Evolutionary conservation across 2,888 invertebrate species (phyloP), one percentile per base, ranked within the genome.

Genomic region (Cerastis leucographa): DNA sequence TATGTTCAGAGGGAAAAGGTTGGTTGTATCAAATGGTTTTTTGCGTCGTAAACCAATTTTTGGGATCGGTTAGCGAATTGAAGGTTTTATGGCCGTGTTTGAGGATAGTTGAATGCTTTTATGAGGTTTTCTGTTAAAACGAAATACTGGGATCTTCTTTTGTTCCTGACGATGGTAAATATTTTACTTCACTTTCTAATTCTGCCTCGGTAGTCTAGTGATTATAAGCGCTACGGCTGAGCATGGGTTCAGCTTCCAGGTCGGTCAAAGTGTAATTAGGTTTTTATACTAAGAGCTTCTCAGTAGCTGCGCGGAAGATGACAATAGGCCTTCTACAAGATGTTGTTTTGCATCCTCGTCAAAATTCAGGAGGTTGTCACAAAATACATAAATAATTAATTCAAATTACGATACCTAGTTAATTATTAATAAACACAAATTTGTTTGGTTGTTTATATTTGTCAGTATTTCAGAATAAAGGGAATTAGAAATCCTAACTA

Each of bases 41-140:
- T 78, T 85, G 74, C 71, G 78, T 78, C 78, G 83, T 85, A 74
- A 82, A 84, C 78, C 83, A 78, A 83, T 84, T 84, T 78, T 74
- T 49, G 66, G 82, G 80, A 80, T 83, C 64, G 76, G 73, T 74
- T 85, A 72, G 69, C 76, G 76, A 71, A 76, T 74, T 80, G 74
- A 64, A 70, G 65, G 64, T 54, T 85, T 80, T 82, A 80, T 84
- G 75, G 71, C 44, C 62, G 61, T 42, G 62, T 70, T 74, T 56
- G 49, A 25, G 62, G 70, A 70, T 70, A 66, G 83, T 42, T 76
- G 42, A 76, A 64, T 83, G 9, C 29, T 77, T 79, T 80, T 78
- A 83, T 78, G 69, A 54, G 19, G 14, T 78, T 77, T 70, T 56
- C 56, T 62, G 40, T 61, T 83, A 44, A 81, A 62, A 75, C 29